These are phyloP conservation scores for Platygyra sinensis DNA, from an alignment of 64 coral and sea anemone species.

Conservation along the genomic window DNA sequence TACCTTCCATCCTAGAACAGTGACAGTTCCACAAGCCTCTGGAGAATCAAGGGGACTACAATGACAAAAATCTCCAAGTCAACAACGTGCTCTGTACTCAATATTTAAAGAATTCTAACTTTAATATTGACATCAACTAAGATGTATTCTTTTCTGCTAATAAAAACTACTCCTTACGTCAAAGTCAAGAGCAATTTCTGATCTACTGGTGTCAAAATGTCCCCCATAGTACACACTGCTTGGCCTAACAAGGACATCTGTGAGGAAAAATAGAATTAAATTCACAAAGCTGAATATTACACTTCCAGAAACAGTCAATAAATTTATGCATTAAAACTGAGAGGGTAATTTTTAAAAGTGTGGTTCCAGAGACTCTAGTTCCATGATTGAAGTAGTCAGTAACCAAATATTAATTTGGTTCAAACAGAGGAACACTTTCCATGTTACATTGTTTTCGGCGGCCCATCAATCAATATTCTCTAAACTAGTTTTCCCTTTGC, in stretches of 20 bases:
- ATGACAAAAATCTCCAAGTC: neutral
- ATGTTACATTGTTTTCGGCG: too few relatives aligned
- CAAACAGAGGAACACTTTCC: too few relatives aligned
- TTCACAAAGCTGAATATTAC: neutral
- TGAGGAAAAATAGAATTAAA: neutral
- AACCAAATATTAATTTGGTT: too few relatives aligned
- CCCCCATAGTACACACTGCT: slow-evolving; percentile 91
- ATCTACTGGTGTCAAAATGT: slow-evolving; percentile 77
- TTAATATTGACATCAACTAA: too few relatives aligned
- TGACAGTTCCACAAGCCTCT: slow-evolving; percentile 81
- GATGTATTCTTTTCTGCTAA: too few relatives aligned
- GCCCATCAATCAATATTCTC: too few relatives aligned
- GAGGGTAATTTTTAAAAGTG: too few relatives aligned
- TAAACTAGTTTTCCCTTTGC: too few relatives aligned
- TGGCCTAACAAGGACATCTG: slow-evolving; percentile 97
- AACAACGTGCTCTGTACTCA: neutral
- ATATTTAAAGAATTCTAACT: neutral
- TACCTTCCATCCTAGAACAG: slow-evolving; percentile 91
- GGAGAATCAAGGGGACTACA: slow-evolving; percentile 85
- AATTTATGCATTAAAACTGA: too few relatives aligned
- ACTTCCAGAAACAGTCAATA: too few relatives aligned
- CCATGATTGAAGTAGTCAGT: too few relatives aligned
- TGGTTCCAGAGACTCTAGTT: too few relatives aligned
- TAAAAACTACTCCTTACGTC: slow-evolving; percentile 60
- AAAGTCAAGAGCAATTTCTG: slow-evolving; percentile 81